Evolutionary conservation across 1,140 invertebrate species (phyloP), one percentile per base, ranked within the genome.

Genomic region (Zaprionus vittiger): DNA sequence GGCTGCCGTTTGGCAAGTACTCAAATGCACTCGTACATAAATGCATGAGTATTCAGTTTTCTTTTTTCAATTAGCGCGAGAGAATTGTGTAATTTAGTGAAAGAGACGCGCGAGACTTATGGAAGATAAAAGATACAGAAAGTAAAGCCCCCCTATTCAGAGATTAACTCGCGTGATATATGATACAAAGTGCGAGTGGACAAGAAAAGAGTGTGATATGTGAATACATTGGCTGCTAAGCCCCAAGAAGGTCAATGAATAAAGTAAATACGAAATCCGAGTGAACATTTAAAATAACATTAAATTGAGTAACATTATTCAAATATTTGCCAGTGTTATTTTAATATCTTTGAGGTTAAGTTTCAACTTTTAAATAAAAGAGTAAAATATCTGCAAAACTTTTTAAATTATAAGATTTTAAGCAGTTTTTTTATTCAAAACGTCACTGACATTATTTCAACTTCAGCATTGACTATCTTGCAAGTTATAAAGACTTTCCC

Each of bases 71-170:
- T 89, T 87, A 89, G 79, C 66, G 68, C 66, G 62, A 73, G 47
- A 75, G 69, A 89, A 89, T 87, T 89, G 81, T 87, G 81, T 73
- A 87, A 87, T 80, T 63, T 66, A 67, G 65, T 70, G 71, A 71
- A 66, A 72, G 73, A 71, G 67, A 37, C 37, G 65, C 52, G 73
- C 60, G 41, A 63, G 47, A 63, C 28, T 14, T 54, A 20, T 34
- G 26, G 5, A 5, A 47, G 65, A 62, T 67, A 37, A 59, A 71
- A 89, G n/a, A 83, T 59, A 81, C 70, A 26, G 70, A 84, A 81
- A 84, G 82, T 85, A 69, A 75, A 70, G 64, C 74, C 54, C 17
- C 17, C 41, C 68, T 22, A 73, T 73, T 67, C 47, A 65, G 68
- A 71, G 83, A 83, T 89, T 83, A 75, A 59, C 61, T 61, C 9